A percentile compares a stretch with the other conserved stretches of the same genome.
Conservation (phyloP, 2,888 invertebrate species). For the Drosophila incognita region DNA sequence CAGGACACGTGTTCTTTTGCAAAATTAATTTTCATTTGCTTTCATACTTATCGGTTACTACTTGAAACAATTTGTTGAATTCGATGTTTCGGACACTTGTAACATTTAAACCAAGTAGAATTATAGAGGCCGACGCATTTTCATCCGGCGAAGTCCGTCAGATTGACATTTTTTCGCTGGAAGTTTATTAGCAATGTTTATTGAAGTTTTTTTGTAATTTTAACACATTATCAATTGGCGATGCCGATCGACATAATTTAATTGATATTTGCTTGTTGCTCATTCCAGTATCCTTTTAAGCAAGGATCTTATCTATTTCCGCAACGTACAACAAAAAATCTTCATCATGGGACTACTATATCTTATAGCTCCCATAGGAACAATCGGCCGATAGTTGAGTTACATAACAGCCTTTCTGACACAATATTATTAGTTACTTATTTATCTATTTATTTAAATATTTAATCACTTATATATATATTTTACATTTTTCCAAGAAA, state of each 20-base stretch:
- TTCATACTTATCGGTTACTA: background rate
- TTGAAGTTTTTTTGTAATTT: background rate
- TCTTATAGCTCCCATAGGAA: too few species aligned
- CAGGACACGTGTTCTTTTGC: too few species aligned
- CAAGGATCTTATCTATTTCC: background rate
- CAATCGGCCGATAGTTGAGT: background rate
- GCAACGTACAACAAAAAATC: too few species aligned
- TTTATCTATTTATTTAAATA: background rate
- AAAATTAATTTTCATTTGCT: background rate
- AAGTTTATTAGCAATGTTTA: background rate
- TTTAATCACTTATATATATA: too few species aligned
- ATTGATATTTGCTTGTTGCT: background rate
- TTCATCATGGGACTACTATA: too few species aligned
- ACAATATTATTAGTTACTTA: background rate
- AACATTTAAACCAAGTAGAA: background rate
- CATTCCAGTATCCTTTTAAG: background rate
- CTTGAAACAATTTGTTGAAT: background rate
- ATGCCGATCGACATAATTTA: background rate
- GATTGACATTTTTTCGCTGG: background rate
- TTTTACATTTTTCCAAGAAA: too few species aligned
- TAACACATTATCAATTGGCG: background rate
- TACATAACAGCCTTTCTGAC: background rate
- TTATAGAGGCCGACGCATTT: background rate
- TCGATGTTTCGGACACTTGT: background rate
- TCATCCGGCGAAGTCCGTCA: background rate